These are phyloP conservation scores for Diacarnus erythraeanus DNA, from an alignment of 37 sponge, comb jelly and placozoan genomes.

Conservation along the genomic window DNA sequence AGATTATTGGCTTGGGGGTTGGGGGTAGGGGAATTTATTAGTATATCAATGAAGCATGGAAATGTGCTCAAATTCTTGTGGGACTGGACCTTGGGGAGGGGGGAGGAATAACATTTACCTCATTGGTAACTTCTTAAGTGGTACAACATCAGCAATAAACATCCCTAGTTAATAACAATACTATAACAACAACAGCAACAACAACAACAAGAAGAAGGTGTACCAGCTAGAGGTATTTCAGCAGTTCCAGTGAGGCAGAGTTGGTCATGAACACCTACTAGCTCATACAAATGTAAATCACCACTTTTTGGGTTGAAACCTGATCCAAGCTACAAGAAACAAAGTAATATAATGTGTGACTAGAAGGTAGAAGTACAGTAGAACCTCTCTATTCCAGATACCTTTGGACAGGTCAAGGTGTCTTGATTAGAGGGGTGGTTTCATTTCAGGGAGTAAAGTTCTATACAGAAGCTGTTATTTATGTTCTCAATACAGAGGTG, in stretches of 20 bases:
- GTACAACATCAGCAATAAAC: constrained; percentile 38
- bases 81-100: too few relatives aligned
- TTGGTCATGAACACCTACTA: background rate
- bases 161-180: constrained; percentile 33
- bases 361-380: too few relatives aligned
- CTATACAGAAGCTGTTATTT: too few relatives aligned
- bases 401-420: too few relatives aligned
- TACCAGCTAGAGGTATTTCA: constrained; percentile 75
- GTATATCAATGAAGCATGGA: too few relatives aligned
- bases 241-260: constrained; percentile 67
- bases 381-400: too few relatives aligned
- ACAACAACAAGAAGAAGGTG: background rate
- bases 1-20: background rate
- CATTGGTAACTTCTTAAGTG: constrained; percentile 49
- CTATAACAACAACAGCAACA: background rate
- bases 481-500: too few relatives aligned
- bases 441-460: too few relatives aligned
- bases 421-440: too few relatives aligned
- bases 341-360: too few relatives aligned
- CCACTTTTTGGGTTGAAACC: constrained; percentile 65
- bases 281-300: constrained; percentile 46
- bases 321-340: constrained; percentile 54
- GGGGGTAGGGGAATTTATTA: background rate
- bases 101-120: constrained; percentile 31
- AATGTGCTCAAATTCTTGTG: background rate